Evolutionary conservation across 2,888 invertebrate genomes (phyloP).

Genomic region (Pammene aurita): DNA sequence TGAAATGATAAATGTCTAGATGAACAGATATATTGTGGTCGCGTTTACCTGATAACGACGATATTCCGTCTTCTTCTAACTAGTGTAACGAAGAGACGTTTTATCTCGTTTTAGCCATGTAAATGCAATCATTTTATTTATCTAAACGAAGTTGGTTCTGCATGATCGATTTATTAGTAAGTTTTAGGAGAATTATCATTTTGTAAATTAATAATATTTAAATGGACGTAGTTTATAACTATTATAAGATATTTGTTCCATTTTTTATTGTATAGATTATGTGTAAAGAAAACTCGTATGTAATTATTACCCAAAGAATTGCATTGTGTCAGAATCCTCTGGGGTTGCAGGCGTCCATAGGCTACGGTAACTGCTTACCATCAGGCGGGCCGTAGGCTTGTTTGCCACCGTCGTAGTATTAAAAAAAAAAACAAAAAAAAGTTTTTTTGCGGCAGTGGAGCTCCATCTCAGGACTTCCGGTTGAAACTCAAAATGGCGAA

Average conservation of each 20-base stretch:
- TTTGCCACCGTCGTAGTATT: too few relatives aligned
- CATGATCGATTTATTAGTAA: constrained; percentile 5
- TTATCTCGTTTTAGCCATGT: background rate
- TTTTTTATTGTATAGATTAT: constrained; percentile 20
- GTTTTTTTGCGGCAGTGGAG: too few relatives aligned
- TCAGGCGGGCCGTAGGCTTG: too few relatives aligned
- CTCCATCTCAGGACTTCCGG: too few relatives aligned
- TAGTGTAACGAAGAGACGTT: background rate
- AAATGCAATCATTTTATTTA: background rate
- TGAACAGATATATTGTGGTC: background rate
- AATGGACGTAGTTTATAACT: constrained; percentile 17
- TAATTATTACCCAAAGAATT: too few relatives aligned
- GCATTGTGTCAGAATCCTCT: too few relatives aligned
- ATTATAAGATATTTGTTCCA: constrained; percentile 19
- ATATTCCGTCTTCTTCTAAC: background rate
- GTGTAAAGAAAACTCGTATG: constrained; percentile 12
- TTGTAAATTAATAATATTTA: constrained; percentile 17
- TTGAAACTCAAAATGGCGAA: too few relatives aligned
- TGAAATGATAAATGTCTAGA: background rate
- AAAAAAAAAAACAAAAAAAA: too few relatives aligned
- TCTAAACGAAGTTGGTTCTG: background rate
- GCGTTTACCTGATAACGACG: background rate
- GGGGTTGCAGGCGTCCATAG: too few relatives aligned
- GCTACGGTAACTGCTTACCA: too few relatives aligned
- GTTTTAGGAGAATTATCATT: constrained; percentile 21